Percentiles rank a stretch among this genome's conserved stretches.
These are phyloP conservation scores for Lateolabrax maculatus DNA, from an alignment of 2,797 vertebrate species.

Conservation along the genomic window DNA sequence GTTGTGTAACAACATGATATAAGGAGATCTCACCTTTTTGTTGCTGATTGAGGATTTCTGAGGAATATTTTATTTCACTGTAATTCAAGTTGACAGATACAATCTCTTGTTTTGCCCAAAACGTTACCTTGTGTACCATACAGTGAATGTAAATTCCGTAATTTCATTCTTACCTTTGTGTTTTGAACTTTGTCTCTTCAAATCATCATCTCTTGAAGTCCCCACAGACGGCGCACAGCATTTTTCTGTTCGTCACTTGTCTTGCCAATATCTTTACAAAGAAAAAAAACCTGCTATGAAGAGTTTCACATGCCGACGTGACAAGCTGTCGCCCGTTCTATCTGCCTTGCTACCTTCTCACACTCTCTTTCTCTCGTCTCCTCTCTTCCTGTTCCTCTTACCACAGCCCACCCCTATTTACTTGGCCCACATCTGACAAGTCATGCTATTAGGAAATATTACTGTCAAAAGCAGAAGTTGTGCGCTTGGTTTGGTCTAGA, in stretches of 20 bases:
- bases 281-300: conserved; percentile 29
- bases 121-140: neutral
- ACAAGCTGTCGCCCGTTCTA: conserved; percentile 57
- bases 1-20: neutral
- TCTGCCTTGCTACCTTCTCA: conserved; percentile 61
- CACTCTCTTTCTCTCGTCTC: conserved; percentile 62
- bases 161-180: conserved; percentile 62
- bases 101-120: neutral
- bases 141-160: neutral
- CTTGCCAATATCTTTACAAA: conserved; percentile 27
- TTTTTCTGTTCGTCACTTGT: conserved; percentile 44
- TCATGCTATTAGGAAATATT: conserved; percentile 39
- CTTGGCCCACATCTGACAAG: conserved; percentile 63
- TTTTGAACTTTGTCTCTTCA: conserved; percentile 50
- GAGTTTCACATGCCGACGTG: conserved; percentile 61
- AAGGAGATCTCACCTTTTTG: neutral
- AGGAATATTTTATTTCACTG: neutral
- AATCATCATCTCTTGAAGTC: conserved; percentile 71
- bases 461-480: conserved; percentile 25
- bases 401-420: conserved; percentile 80
- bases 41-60: neutral
- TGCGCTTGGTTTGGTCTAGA: neutral
- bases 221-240: conserved; percentile 59
- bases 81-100: neutral
- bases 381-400: conserved; percentile 89